phyloP scores from a whole-genome alignment of 2,797 vertebrate species.

The Cuculus canorus region DNA sequence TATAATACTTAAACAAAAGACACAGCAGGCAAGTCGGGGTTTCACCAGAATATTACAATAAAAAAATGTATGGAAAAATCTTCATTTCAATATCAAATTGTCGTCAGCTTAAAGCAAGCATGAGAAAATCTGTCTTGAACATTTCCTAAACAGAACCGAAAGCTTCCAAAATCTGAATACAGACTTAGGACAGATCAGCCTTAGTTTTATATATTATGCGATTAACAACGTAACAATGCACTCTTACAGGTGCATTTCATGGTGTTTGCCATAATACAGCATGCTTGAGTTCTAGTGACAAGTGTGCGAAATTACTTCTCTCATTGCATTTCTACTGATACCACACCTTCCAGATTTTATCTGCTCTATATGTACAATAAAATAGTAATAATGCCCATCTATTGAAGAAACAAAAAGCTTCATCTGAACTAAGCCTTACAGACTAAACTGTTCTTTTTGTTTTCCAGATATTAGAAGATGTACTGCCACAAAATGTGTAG shows the following conservation, averaged over 20 bases:
- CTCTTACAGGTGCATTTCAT: neutral
- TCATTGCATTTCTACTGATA: neutral
- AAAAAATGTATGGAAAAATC: neutral
- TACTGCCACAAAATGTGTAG: neutral
- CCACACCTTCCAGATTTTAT: neutral
- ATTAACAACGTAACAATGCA: neutral
- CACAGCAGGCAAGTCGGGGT: neutral
- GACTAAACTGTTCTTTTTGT: neutral
- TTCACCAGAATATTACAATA: neutral
- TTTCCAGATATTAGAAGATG: neutral
- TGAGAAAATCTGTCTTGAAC: neutral
- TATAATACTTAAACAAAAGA: neutral
- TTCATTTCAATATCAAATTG: neutral
- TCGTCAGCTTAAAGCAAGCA: neutral
- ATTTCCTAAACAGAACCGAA: neutral
- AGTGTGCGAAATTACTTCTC: neutral
- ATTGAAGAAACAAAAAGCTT: neutral
- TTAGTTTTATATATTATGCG: neutral
- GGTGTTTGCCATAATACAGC: neutral
- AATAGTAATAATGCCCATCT: neutral
- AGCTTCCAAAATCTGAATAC: neutral
- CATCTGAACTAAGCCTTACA: neutral
- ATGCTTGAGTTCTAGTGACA: neutral
- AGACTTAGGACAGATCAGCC: neutral
- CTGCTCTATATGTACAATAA: neutral